These are phyloP conservation scores for Hirtodrosophila alboralis DNA, from an alignment of 2,888 invertebrate species.

Conservation along the genomic window DNA sequence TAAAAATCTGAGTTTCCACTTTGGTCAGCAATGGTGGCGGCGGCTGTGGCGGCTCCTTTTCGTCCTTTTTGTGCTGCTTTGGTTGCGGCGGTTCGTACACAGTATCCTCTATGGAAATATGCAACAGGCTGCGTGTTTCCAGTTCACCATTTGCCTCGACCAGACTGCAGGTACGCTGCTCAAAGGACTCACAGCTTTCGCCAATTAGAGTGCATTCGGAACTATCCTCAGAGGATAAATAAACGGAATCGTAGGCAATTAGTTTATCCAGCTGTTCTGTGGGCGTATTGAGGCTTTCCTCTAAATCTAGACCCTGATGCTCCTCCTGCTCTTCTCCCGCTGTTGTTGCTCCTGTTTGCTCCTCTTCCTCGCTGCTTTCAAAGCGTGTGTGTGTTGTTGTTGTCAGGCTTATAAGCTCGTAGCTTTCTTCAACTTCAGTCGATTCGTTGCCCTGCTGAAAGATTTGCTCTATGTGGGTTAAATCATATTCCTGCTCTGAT, in stretches of 20 bases:
- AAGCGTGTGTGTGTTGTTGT: constrained; percentile 76
- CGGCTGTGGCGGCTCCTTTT: constrained; percentile 6
- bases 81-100: constrained; percentile 77
- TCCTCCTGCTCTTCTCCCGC: constrained; percentile 31
- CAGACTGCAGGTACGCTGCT: constrained; percentile 49
- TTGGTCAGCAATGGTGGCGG: constrained; percentile 36
- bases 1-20: constrained; percentile 65
- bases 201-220: constrained; percentile 82
- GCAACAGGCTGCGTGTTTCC: constrained; percentile 75
- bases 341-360: too few relatives aligned
- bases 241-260: constrained; percentile 84
- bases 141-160: constrained; percentile 54
- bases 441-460: constrained; percentile 69
- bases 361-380: constrained; percentile 74
- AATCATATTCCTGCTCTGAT: constrained; percentile 82
- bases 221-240: constrained; percentile 83
- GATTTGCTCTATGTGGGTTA: constrained; percentile 81
- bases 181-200: constrained; percentile 69
- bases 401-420: constrained; percentile 80
- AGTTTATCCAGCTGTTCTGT: constrained; percentile 73
- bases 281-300: constrained; percentile 21
- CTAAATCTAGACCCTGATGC: constrained; percentile 1
- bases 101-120: constrained; percentile 82
- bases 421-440: constrained; percentile 65
- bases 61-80: constrained; percentile 57